Evolutionary conservation across 2,113 vertebrate species (phyloP).

Genomic region (Nestor notabilis): DNA sequence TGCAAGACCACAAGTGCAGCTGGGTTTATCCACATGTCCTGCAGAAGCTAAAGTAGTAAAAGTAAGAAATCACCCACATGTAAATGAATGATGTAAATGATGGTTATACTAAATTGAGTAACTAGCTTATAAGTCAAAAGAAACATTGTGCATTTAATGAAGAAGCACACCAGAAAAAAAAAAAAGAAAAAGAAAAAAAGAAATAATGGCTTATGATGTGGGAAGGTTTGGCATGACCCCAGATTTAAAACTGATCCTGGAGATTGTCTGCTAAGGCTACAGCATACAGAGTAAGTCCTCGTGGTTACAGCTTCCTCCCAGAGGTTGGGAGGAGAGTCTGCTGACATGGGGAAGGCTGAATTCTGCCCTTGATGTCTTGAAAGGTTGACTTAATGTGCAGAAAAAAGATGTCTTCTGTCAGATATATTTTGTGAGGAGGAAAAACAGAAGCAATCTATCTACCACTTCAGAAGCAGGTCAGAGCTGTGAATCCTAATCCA

Average conservation of each 20-base stretch:
- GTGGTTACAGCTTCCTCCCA: background rate
- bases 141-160: background rate
- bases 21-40: background rate
- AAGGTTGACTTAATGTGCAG: background rate
- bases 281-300: background rate
- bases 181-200: background rate
- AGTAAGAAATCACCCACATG: background rate
- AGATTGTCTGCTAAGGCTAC: background rate
- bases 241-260: background rate
- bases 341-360: background rate
- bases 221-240: background rate
- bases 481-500: conserved; percentile 16
- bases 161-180: background rate
- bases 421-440: background rate
- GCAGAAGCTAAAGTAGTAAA: background rate
- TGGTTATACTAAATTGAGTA: background rate
- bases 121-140: background rate
- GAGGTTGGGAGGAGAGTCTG: background rate
- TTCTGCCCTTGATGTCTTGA: background rate
- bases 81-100: background rate
- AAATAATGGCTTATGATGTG: background rate
- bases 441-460: background rate
- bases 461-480: background rate
- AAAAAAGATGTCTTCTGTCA: background rate
- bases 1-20: background rate